Evolutionary conservation across 2,113 vertebrate species (phyloP).

Genomic region (Solea senegalensis): DNA sequence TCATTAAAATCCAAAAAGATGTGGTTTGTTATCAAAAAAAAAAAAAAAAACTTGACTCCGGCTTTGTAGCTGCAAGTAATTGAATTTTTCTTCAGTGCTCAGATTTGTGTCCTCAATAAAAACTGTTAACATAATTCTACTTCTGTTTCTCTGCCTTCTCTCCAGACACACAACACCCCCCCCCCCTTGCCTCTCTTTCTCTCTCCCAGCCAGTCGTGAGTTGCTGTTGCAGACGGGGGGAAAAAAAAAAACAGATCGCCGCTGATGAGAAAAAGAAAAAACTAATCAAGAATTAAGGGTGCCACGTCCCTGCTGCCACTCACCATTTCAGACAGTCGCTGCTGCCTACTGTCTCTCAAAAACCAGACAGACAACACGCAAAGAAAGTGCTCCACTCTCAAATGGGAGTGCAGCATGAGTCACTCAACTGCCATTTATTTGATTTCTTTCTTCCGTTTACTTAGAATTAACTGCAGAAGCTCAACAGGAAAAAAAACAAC

Average conservation of each 20-base stretch:
- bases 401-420: slow-evolving; percentile 34
- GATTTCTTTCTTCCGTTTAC: not conserved
- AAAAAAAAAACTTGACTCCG: not conserved
- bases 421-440: slow-evolving; percentile 3
- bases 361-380: not conserved
- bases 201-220: slow-evolving; percentile 16
- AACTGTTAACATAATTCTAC: slow-evolving; percentile 20
- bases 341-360: slow-evolving; percentile 25
- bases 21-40: slow-evolving; percentile 33
- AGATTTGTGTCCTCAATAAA: slow-evolving; percentile 51
- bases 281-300: slow-evolving; percentile 67
- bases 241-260: not conserved
- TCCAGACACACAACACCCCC: not conserved
- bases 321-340: slow-evolving; percentile 46
- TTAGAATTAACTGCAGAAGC: slow-evolving; percentile 20
- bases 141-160: not conserved
- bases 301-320: slow-evolving; percentile 63
- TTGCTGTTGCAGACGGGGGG: slow-evolving; percentile 19
- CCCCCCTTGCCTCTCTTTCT: not conserved
- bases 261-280: slow-evolving; percentile 66
- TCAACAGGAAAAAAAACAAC: slow-evolving; percentile 18
- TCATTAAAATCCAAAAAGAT: slow-evolving; percentile 17
- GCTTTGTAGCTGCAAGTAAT: slow-evolving; percentile 36
- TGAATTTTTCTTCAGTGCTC: slow-evolving; percentile 40
- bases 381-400: slow-evolving; percentile 24